Percentiles rank a stretch among this genome's conserved stretches.
phyloP scores from a whole-genome alignment of 2,888 invertebrate species.

The Reticulitermes lucifugus region DNA sequence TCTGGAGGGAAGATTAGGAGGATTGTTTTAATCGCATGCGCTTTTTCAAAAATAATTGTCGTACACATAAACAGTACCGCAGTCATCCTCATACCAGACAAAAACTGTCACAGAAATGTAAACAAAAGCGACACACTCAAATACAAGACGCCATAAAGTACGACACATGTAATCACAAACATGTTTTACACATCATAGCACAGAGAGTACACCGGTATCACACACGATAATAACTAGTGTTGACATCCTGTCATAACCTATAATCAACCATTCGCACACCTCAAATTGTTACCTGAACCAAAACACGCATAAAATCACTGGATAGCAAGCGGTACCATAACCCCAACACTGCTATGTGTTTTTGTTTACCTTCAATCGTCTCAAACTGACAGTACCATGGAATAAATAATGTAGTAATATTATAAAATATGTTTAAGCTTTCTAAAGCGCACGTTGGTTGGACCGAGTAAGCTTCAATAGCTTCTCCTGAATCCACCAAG shows the following conservation, averaged over 20 bases:
- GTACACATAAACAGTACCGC: neutral
- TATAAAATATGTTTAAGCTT: slow-evolving; percentile 43
- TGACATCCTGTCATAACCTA: slow-evolving; percentile 7
- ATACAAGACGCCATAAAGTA: neutral
- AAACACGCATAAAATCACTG: slow-evolving; percentile 10
- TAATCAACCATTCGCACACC: neutral
- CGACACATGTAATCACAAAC: slow-evolving; percentile 13
- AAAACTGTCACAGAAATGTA: neutral
- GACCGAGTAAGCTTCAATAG: slow-evolving; percentile 52
- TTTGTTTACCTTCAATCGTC: slow-evolving; percentile 50
- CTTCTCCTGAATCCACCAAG: slow-evolving; percentile 55
- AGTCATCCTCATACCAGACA: neutral
- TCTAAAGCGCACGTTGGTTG: slow-evolving; percentile 47
- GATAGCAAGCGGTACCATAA: slow-evolving; percentile 29
- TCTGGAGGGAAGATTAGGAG: neutral
- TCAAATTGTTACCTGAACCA: neutral
- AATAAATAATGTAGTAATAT: slow-evolving; percentile 46
- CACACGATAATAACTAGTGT: neutral
- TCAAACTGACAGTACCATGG: slow-evolving; percentile 51
- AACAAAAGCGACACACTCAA: slow-evolving; percentile 19
- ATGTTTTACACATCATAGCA: slow-evolving; percentile 15
- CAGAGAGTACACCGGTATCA: neutral
- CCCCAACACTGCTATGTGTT: slow-evolving; percentile 42
- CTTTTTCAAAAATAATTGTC: neutral
- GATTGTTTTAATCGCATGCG: neutral